Evolutionary conservation across 2,888 invertebrate species (phyloP), one percentile per base, ranked within the genome.

Genomic region (Sinopyrophorus schimmeli): DNA sequence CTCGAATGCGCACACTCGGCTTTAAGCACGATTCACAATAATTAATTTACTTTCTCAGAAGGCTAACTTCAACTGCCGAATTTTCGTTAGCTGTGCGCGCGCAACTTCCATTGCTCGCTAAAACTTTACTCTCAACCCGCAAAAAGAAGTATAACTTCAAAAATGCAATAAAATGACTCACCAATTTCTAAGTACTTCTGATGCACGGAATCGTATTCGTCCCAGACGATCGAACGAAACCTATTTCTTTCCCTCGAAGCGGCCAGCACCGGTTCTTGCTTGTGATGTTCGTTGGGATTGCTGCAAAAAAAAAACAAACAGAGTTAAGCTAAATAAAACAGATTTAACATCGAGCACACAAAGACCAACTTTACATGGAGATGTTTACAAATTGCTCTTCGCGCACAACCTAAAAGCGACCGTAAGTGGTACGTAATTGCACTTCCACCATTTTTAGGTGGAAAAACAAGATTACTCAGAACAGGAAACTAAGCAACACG

Each of bases 161-260:
- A n/a, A n/a, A 11, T 23, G 23, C 6, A 16, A 18, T 24, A 14
- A 39, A 9, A 11, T 5, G 16, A 70, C 83, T 83, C 75, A 93
- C 93, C 89, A 70, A 93, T 90, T 81, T 92, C 92, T 66, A 95
- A 79, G 75, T 93, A 95, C 71, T 93, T 92, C 70, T 94, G 93
- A 77, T 92, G 92, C 53, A 90, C 85, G 1, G 89, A 87, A 72
- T 93, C 92, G 76, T 94, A 95, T 68, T 89, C 87, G 61, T 93
- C 93, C 96, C 96, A 96, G 38, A 80, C 82, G 61, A 89, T 82
- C 58, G 85, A 87, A 38, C 89, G 81, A 74, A 91, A 90, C 64
- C 89, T 83, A 77, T 87, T 91, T 57, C 87, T 81, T 68, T 92
- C 92, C 66, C 88, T 84, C 39, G 89, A 90, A 31, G 87, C 86